Base-by-base conservation (phyloP, 1,140 invertebrate genomes). In the Drosophila willistoni region DNA sequence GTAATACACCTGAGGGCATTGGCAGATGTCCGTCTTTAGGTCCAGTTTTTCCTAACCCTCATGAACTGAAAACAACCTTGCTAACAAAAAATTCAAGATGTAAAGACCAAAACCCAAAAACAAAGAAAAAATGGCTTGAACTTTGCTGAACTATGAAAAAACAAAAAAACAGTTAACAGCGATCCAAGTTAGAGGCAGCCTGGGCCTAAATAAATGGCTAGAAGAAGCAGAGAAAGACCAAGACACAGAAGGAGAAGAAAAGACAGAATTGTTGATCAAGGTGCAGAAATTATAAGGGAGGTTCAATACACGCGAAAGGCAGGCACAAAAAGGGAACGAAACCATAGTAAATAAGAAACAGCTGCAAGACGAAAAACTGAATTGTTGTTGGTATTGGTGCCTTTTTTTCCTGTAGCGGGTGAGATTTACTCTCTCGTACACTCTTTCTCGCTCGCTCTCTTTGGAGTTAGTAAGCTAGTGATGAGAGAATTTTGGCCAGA, bases 301-400 rank as follows among this genome's bases (percentile, higher is more conserved):
- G 84, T 59, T 83, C 83, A 77, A 80, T 77, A 73, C 68, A 89
- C 80, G 85, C 85, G 80, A 83, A 89, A 63, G 57, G 65, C 73
- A 81, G 68, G 77, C 73, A 68, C 66, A 87, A 78, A 87, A 71
- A 65, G 47, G 51, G 63, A 29, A 64, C 61, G 73, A 89, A 89
- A 84, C 81, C 84, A 79, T 89, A 89, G 85, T 84, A 89, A 90
- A 87, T 87, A 87, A 70, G 76, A 87, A 89, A 89, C 84, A 89
- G 84, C 84, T 89, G 84, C 84, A 82, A 73, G 71, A 68, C 17
- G 60, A 67, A 57, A 69, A 59, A 56, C 17, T 44, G 51, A 54
- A 39, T n/a, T n/a, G 17, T 77, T 68, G 42, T 42, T 64, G 41
- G 22, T 68, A 63, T 68, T 61, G 34, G 42, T 62, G 61, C 61